Conservation (phyloP, 2,797 vertebrate species). For the Gymnoscopelus braueri region DNA sequence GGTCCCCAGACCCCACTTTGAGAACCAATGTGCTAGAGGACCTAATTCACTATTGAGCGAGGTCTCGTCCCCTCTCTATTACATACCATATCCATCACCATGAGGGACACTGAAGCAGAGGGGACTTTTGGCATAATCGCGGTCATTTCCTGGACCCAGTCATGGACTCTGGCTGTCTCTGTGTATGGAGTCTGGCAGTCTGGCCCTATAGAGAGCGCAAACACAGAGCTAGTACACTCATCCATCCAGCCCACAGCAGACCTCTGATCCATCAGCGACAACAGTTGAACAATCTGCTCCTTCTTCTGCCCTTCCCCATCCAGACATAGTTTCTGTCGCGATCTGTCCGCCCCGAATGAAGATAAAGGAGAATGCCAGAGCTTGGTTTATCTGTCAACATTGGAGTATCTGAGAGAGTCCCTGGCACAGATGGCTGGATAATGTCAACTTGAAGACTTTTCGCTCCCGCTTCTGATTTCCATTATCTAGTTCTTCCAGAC, state of each 20-base stretch:
- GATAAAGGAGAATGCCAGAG: conserved; percentile 85
- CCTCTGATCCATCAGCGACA: conserved; percentile 69
- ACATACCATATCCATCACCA: conserved; percentile 72
- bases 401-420: conserved; percentile 72
- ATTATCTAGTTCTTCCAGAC: conserved; percentile 68
- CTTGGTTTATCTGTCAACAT: conserved; percentile 82
- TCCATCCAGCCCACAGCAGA: conserved; percentile 62
- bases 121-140: conserved; percentile 66
- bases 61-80: conserved; percentile 45
- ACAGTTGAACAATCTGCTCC: conserved; percentile 77
- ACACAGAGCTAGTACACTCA: conserved; percentile 63
- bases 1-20: too few relatives aligned
- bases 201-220: conserved; percentile 64
- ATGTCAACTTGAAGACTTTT: conserved; percentile 71
- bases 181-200: conserved; percentile 76
- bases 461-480: conserved; percentile 40
- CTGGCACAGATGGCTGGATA: conserved; percentile 80
- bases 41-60: conserved; percentile 18
- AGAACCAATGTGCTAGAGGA: background rate
- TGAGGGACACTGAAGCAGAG: conserved; percentile 47
- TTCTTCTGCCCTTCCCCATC: conserved; percentile 77
- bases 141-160: conserved; percentile 70
- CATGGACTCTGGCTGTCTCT: conserved; percentile 49
- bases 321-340: conserved; percentile 75
- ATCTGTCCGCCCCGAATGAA: conserved; percentile 73